phyloP scores from a whole-genome alignment of 2,113 vertebrate genomes.

The Petroica traversi region DNA sequence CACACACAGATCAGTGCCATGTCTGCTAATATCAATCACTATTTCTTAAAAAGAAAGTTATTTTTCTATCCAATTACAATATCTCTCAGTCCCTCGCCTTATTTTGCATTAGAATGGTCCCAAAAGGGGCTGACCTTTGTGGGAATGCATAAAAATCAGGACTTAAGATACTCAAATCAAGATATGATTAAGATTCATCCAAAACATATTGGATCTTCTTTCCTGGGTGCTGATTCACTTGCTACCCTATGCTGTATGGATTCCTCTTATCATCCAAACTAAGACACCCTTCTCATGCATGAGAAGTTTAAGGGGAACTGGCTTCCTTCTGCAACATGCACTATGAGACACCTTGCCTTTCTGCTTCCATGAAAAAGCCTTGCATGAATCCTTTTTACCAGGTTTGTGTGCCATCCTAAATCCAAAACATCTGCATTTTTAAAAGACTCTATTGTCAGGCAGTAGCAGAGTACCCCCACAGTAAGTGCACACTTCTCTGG shows the following conservation, averaged over 20 bases:
- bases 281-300: neutral
- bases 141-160: neutral
- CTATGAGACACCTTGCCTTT: neutral
- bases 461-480: neutral
- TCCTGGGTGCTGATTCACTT: neutral
- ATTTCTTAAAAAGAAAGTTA: neutral
- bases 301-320: neutral
- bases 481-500: neutral
- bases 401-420: neutral
- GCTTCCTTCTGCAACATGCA: neutral
- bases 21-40: neutral
- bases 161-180: neutral
- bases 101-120: neutral
- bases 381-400: neutral
- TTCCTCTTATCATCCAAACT: neutral
- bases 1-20: neutral
- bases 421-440: neutral
- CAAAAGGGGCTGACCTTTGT: neutral
- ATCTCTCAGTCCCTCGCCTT: neutral
- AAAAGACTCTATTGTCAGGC: neutral
- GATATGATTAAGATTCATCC: neutral
- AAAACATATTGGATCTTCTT: neutral
- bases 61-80: neutral
- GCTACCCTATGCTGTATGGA: rapidly evolving
- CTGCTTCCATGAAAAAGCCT: neutral